phyloP scores from a whole-genome alignment of 2,888 invertebrate species.

The Unio delphinus region DNA sequence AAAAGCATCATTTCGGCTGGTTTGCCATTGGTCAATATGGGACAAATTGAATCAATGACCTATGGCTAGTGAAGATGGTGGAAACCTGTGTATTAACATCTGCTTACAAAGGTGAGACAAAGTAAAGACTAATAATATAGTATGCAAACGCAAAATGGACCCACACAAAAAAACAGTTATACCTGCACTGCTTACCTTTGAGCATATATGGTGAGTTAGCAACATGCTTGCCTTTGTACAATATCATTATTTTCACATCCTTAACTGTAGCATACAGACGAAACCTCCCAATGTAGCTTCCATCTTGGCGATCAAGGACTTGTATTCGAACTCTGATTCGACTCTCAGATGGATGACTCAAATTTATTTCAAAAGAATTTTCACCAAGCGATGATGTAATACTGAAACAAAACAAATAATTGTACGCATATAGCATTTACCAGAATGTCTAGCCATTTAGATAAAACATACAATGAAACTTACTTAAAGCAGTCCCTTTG shows the following conservation, averaged over 20 bases:
- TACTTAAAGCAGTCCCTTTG: no score
- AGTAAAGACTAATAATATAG: no score
- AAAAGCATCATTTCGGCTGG: no score
- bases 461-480: no score
- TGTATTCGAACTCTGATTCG: constrained; percentile 79
- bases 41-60: no score
- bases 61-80: no score
- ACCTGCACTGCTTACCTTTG: constrained; percentile 74
- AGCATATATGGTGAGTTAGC: constrained; percentile 79
- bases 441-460: no score
- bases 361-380: constrained; percentile 73
- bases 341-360: constrained; percentile 74
- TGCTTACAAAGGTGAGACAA: no score
- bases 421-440: background rate
- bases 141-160: no score
- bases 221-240: constrained; percentile 78
- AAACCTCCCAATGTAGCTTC: constrained; percentile 54
- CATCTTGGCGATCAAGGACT: constrained; percentile 81
- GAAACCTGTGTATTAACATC: no score
- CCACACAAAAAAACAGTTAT: no score
- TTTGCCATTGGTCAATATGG: no score
- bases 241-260: constrained; percentile 80
- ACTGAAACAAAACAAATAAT: constrained; percentile 71
- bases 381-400: constrained; percentile 75
- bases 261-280: constrained; percentile 75